phyloP scores from a whole-genome alignment of 1,140 invertebrate genomes.

The Acromyrmex charruanus region DNA sequence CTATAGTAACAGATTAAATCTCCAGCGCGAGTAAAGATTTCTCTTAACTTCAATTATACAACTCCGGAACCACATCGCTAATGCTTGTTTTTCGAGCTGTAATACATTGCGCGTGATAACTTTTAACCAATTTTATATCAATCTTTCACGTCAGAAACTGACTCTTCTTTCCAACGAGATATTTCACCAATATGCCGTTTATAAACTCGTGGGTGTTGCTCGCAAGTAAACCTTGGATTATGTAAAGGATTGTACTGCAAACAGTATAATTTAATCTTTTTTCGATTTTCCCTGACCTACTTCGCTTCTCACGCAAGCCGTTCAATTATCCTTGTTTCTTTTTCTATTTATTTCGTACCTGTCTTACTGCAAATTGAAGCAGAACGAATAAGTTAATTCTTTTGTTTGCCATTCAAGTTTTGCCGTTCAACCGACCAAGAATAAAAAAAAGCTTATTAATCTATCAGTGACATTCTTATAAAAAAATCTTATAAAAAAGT shows the following conservation, averaged over 20 bases:
- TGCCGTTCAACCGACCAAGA: background rate
- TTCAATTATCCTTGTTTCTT: constrained; percentile 53
- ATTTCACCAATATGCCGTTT: constrained; percentile 20
- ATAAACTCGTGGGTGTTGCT: background rate
- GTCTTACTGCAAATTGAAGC: constrained; percentile 58
- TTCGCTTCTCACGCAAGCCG: constrained; percentile 49
- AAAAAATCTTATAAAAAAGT: background rate
- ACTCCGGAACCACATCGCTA: constrained; percentile 30
- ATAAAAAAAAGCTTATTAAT: constrained; percentile 33
- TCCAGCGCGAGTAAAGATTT: constrained; percentile 49
- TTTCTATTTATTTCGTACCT: constrained; percentile 45
- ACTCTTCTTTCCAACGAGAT: constrained; percentile 16
- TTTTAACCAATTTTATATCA: constrained; percentile 51
- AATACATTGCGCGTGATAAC: constrained; percentile 43
- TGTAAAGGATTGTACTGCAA: constrained; percentile 55
- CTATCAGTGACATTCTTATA: constrained; percentile 17
- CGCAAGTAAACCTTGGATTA: constrained; percentile 26
- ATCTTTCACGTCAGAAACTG: constrained; percentile 9
- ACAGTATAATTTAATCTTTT: constrained; percentile 56
- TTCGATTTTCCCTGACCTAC: constrained; percentile 56
- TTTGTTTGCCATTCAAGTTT: constrained; percentile 44
- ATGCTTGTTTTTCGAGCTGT: constrained; percentile 33
- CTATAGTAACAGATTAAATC: constrained; percentile 59
- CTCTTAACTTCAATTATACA: constrained; percentile 59
- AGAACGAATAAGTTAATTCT: constrained; percentile 58